phyloP scores from a whole-genome alignment of 1,140 invertebrate species.

The Papilio machaon region DNA sequence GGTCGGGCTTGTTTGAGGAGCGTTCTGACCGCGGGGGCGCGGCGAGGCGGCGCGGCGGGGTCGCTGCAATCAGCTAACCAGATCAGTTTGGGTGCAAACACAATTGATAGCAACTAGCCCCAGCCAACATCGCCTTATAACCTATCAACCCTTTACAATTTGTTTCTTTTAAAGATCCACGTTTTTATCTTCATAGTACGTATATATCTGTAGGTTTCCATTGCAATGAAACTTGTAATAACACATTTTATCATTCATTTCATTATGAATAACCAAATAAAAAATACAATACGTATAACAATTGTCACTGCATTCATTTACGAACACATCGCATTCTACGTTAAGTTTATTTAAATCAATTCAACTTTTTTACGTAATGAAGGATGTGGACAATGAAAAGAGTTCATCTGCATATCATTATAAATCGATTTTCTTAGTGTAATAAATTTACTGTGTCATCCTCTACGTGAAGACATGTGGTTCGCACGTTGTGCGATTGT shows the following conservation, averaged over 20 bases:
- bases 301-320: too few relatives aligned
- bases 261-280: too few relatives aligned
- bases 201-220: neutral
- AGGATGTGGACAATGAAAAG: too few relatives aligned
- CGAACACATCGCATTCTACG: too few relatives aligned
- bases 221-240: neutral
- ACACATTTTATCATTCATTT: neutral
- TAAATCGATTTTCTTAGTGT: neutral
- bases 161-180: neutral
- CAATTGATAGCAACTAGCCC: slow-evolving; percentile 64
- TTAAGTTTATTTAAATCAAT: too few relatives aligned
- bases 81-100: slow-evolving; percentile 72
- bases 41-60: slow-evolving; percentile 45
- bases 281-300: too few relatives aligned
- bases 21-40: slow-evolving; percentile 62
- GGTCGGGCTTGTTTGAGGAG: slow-evolving; percentile 67
- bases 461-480: slow-evolving; percentile 25
- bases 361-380: too few relatives aligned
- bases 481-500: slow-evolving; percentile 21
- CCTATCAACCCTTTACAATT: slow-evolving; percentile 27
- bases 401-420: neutral
- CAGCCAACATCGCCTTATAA: slow-evolving; percentile 32
- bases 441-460: neutral
- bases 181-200: neutral
- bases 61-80: slow-evolving; percentile 77